Base-by-base conservation (phyloP, 1,140 invertebrate species). In the Euwallacea similis region DNA sequence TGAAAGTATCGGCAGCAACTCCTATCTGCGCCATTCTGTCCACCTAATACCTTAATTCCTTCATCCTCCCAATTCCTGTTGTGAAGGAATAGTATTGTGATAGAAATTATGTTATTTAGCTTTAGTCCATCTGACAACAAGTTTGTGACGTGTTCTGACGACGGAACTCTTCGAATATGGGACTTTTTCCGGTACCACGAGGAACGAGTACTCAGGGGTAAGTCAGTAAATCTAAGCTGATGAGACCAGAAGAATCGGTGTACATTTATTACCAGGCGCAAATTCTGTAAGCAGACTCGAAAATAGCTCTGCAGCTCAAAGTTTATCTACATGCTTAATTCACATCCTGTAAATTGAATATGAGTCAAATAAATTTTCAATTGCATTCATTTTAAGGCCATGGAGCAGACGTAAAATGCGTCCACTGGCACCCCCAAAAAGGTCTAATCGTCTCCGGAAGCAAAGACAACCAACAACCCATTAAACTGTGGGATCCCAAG, bases 401-500 rank as follows among this genome's bases (percentile, higher is more conserved):
- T 83, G 98, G 98, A 75, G 95, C 98, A 15, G 98, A 99, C 87
- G 98, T 99, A 0, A 98, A 98, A 83, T 98, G 97, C 84, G 95
- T 99, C 6, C 96, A 99, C 82, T 99, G 98, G 98, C 98, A 99
- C 87, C 98, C 98, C 6, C 93, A 95, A 74, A 99, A 99, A 84
- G 91, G 93, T 74, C 87, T 99, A 61, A 90, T 99, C 76, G 94
- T 98, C 16, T 99, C 97, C 11, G 98, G 98, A 0, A 98, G 96
- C 82, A 98, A 99, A 85, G 98, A 99, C 82, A 98, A 97, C 82
- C 98, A 99, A 80, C 98, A 99, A 79, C 98, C 98, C 8, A 94
- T 99, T 10, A 99, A 99, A 84, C 84, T 99, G 11, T 99, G 98
- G 98, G 98, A 99, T 87, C 96, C 98, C 7, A 97, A 97, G 82